Evolutionary conservation across 2,888 invertebrate species (phyloP).

Genomic region (Lamellibrachia columna): DNA sequence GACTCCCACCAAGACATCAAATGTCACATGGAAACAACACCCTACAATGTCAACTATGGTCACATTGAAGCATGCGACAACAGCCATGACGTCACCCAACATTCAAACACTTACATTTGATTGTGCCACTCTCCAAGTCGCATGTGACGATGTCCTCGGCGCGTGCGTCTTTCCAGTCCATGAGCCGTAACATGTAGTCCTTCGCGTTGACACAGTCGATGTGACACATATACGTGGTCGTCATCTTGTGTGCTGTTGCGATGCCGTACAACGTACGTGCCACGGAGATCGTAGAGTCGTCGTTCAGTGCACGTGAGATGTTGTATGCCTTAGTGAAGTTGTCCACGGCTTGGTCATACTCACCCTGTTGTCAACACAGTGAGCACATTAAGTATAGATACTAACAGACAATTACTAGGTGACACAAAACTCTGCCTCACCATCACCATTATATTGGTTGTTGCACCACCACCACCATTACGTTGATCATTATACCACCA

Average conservation of each 20-base stretch:
- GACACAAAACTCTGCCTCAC: not conserved
- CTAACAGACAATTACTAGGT: not conserved
- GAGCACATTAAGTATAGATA: not conserved
- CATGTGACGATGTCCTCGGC: slow-evolving; percentile 40
- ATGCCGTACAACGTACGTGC: slow-evolving; percentile 61
- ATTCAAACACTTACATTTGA: not conserved
- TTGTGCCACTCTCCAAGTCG: not conserved
- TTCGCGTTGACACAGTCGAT: slow-evolving; percentile 28
- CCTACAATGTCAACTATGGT: not conserved
- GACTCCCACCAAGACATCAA: not conserved
- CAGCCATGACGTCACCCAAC: not conserved
- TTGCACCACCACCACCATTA: not conserved
- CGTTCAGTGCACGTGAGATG: slow-evolving; percentile 59
- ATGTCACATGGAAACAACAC: not conserved
- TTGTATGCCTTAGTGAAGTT: slow-evolving; percentile 65
- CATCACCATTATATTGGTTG: not conserved
- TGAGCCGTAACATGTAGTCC: slow-evolving; percentile 51
- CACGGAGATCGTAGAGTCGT: slow-evolving; percentile 54
- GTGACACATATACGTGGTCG: not conserved
- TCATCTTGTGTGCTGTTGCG: slow-evolving; percentile 25
- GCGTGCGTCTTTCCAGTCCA: slow-evolving; percentile 60
- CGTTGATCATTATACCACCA: not conserved
- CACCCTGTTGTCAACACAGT: slow-evolving; percentile 50
- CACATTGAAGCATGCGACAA: not conserved
- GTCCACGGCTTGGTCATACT: slow-evolving; percentile 62